These are phyloP conservation scores for Papilio dardanus DNA, from an alignment of 1,140 invertebrate species.

Conservation along the genomic window DNA sequence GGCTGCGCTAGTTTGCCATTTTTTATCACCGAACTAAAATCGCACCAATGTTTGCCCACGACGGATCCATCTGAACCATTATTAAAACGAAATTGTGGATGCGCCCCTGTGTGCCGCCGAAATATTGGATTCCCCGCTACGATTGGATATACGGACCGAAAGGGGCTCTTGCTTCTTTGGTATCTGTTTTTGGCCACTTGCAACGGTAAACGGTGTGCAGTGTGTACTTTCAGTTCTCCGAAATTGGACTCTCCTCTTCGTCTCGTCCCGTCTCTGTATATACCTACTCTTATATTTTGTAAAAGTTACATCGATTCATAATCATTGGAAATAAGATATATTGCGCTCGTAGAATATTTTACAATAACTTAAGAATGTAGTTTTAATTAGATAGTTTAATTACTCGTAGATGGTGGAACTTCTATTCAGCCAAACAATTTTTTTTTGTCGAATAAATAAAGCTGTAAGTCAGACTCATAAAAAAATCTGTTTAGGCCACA, in stretches of 20 bases:
- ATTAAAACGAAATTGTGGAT: conserved; percentile 44
- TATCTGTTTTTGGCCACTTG: conserved; percentile 21
- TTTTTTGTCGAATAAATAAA: not conserved
- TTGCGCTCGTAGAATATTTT: not conserved
- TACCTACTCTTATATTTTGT: not conserved
- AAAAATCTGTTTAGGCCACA: not conserved
- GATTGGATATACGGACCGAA: conserved; percentile 10
- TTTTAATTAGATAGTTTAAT: no score
- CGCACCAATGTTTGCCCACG: conserved; percentile 40
- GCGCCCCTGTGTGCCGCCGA: conserved; percentile 20
- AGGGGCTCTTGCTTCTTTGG: conserved; percentile 18
- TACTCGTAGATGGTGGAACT: no score
- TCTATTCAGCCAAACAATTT: no score
- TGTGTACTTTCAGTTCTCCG: conserved; percentile 5
- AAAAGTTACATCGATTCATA: not conserved
- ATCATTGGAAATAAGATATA: not conserved
- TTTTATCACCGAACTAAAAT: conserved; percentile 43
- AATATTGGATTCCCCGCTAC: conserved; percentile 25
- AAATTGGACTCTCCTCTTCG: not conserved
- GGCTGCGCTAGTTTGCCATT: conserved; percentile 51
- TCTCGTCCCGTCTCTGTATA: no score
- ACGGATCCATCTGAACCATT: conserved; percentile 39
- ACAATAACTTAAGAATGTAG: no score
- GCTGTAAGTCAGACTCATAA: no score
- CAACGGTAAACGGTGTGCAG: conserved; percentile 17